Evolutionary conservation across 2,888 invertebrate species (phyloP).

Genomic region (Steinernema carpocapsae): DNA sequence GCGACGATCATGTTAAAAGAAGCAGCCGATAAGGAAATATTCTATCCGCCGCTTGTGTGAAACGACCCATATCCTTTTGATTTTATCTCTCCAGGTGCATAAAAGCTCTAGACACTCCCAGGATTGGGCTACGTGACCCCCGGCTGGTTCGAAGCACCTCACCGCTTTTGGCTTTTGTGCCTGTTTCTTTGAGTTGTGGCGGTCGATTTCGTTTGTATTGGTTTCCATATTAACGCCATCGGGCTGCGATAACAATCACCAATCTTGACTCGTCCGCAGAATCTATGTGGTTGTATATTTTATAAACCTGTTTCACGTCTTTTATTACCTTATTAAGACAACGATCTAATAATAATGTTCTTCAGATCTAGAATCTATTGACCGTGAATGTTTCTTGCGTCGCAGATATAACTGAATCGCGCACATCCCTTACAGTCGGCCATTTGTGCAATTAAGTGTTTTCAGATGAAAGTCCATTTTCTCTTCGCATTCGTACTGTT

Average conservation of each 20-base stretch:
- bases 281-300: neutral
- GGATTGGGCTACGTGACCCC: too few species aligned
- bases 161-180: neutral
- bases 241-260: neutral
- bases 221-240: too few species aligned
- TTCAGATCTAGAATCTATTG: neutral
- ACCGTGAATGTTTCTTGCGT: neutral
- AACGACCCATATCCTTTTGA: conserved; percentile 16
- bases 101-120: neutral
- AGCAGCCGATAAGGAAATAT: neutral
- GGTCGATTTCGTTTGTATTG: too few species aligned
- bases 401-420: too few species aligned
- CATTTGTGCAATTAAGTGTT: neutral
- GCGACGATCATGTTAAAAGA: neutral
- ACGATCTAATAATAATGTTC: conserved; percentile 5
- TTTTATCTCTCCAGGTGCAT: neutral
- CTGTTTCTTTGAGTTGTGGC: too few species aligned
- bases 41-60: neutral
- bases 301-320: neutral
- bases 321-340: conserved; percentile 9
- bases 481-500: neutral
- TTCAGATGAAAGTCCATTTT: neutral
- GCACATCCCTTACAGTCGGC: neutral
- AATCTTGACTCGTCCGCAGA: neutral
- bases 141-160: too few species aligned